Evolutionary conservation across 2,888 invertebrate genomes (phyloP).

Genomic region (Dexiosoma caninum): DNA sequence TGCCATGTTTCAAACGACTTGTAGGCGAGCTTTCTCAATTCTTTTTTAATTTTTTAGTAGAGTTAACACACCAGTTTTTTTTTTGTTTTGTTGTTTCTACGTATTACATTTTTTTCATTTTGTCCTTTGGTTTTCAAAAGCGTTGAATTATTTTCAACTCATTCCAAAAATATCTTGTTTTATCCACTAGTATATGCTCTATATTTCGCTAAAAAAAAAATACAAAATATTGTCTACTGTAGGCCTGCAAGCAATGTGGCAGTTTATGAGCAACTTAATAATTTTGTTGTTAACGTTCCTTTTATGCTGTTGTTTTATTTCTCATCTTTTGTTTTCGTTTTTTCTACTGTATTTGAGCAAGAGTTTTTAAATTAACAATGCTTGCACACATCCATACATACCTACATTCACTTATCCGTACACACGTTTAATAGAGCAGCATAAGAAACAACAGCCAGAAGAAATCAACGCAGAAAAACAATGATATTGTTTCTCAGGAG

Average conservation of each 20-base stretch:
- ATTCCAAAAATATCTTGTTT: neutral
- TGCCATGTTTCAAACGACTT: slow-evolving; percentile 31
- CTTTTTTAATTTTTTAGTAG: neutral
- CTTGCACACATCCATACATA: neutral
- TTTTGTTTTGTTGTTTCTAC: neutral
- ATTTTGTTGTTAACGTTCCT: slow-evolving; percentile 37
- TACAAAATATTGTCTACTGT: slow-evolving; percentile 30
- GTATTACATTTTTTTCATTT: neutral
- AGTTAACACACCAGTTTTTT: slow-evolving; percentile 12
- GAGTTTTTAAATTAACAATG: slow-evolving; percentile 56
- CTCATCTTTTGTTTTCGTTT: neutral
- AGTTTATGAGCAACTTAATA: slow-evolving; percentile 63
- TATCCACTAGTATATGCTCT: slow-evolving; percentile 2
- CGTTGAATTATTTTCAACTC: slow-evolving; percentile 30
- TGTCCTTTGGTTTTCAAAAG: neutral
- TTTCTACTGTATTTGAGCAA: slow-evolving; percentile 1
- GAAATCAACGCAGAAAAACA: neutral
- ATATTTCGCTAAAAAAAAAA: neutral
- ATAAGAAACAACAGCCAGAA: slow-evolving; percentile 16
- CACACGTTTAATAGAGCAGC: neutral
- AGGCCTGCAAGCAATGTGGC: slow-evolving; percentile 57
- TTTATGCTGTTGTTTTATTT: slow-evolving; percentile 3
- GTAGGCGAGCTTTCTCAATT: slow-evolving; percentile 2
- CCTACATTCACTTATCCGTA: too few species aligned
- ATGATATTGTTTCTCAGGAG: neutral